phyloP scores from a whole-genome alignment of 2,113 vertebrate genomes.

The Barbus barbus region DNA sequence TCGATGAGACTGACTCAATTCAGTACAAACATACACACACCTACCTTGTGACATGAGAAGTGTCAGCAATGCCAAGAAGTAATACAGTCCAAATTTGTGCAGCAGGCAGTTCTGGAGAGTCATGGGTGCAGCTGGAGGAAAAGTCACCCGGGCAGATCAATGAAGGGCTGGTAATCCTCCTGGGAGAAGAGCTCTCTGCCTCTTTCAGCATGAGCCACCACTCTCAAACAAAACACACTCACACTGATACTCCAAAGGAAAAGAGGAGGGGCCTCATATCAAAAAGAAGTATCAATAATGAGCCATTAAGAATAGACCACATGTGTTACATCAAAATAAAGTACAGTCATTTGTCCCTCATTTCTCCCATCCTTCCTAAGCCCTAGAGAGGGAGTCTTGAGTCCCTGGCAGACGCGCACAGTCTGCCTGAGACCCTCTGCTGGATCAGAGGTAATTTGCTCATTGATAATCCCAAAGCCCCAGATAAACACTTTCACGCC shows the following conservation, averaged over 20 bases:
- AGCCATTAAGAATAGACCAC: background rate
- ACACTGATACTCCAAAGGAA: slow-evolving; percentile 14
- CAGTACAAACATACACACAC: background rate
- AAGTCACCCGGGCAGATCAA: slow-evolving; percentile 19
- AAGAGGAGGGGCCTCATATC: slow-evolving; percentile 5
- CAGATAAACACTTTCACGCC: slow-evolving; percentile 25
- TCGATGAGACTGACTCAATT: too few species aligned
- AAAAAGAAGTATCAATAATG: slow-evolving; percentile 14
- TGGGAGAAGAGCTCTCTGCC: slow-evolving; percentile 34
- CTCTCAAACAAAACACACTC: background rate
- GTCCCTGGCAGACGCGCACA: slow-evolving; percentile 4
- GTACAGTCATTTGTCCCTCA: background rate
- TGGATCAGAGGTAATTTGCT: slow-evolving; percentile 39
- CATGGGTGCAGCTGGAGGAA: slow-evolving; percentile 44
- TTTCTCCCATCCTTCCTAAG: slow-evolving; percentile 1
- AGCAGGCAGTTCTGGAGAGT: slow-evolving; percentile 18
- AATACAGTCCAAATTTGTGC: slow-evolving; percentile 11
- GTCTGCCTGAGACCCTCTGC: slow-evolving; percentile 15
- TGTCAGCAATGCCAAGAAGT: slow-evolving; percentile 18
- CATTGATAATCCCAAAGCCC: slow-evolving; percentile 30
- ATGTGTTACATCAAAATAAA: background rate
- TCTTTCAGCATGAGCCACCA: slow-evolving; percentile 31
- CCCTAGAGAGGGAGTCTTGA: background rate
- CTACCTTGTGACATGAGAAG: slow-evolving; percentile 43
- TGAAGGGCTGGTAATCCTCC: slow-evolving; percentile 37